phyloP scores from a whole-genome alignment of 2,797 vertebrate species.

The Artibeus jamaicensis region DNA sequence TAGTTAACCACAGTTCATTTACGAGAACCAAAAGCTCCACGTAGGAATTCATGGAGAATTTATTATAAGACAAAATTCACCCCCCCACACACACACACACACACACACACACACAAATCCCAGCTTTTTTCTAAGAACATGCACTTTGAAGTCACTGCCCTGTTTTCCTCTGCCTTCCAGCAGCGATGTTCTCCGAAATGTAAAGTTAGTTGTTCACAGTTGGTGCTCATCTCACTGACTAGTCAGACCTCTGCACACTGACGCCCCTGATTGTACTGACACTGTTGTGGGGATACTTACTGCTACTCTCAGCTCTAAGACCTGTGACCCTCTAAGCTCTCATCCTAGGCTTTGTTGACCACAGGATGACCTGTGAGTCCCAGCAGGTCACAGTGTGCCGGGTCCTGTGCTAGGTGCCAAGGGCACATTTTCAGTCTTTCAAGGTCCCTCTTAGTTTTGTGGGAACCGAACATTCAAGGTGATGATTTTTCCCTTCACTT shows the following conservation, averaged over 20 bases:
- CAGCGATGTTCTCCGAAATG: neutral
- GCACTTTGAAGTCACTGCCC: neutral
- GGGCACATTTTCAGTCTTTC: neutral
- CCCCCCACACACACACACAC: too few species aligned
- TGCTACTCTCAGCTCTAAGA: neutral
- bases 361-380: neutral
- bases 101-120: neutral
- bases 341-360: neutral
- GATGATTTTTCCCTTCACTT: neutral
- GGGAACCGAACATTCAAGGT: neutral
- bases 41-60: conserved; percentile 2
- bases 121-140: conserved; percentile 10
- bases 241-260: neutral
- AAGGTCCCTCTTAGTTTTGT: neutral
- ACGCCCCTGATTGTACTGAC: neutral
- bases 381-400: neutral
- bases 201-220: neutral
- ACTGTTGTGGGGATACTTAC: neutral
- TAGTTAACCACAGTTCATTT: conserved; percentile 4
- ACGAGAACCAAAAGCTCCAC: neutral
- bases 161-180: neutral
- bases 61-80: neutral
- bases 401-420: neutral
- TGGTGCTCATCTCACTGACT: neutral
- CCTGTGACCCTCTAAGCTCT: neutral